Evolutionary conservation across 2,888 invertebrate species (phyloP).

Genomic region (Malthinus seriepunctatus): DNA sequence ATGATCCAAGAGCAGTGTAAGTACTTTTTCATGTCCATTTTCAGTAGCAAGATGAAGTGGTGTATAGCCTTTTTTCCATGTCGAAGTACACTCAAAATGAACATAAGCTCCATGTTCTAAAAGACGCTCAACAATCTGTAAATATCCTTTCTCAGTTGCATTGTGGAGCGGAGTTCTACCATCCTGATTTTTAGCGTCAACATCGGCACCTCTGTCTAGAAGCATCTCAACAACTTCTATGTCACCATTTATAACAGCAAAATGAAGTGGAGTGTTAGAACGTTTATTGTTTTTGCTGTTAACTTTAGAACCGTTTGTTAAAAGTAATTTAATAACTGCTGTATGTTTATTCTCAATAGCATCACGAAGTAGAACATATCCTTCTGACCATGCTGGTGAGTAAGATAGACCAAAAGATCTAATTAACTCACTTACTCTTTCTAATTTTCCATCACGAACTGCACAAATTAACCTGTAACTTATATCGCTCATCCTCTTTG

Average conservation of each 20-base stretch:
- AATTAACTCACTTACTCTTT: conserved; percentile 6
- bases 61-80: neutral
- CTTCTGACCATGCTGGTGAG: conserved; percentile 11
- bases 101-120: neutral
- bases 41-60: conserved; percentile 7
- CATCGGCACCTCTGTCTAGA: conserved; percentile 7
- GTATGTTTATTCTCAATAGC: conserved; percentile 8
- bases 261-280: conserved; percentile 11
- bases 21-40: neutral
- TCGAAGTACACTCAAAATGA: no score
- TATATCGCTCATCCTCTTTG: no score
- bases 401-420: neutral
- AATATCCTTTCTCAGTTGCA: neutral
- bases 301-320: conserved; percentile 11
- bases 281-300: conserved; percentile 8
- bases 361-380: conserved; percentile 11
- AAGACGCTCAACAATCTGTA: neutral
- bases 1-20: conserved; percentile 1
- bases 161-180: conserved; percentile 10
- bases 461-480: conserved; percentile 9
- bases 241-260: conserved; percentile 6
- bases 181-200: neutral
- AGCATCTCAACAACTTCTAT: conserved; percentile 6
- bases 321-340: conserved; percentile 14
- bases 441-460: conserved; percentile 6